Conservation (phyloP, 2,113 vertebrate species). For the Cyprinodon variegatus region DNA sequence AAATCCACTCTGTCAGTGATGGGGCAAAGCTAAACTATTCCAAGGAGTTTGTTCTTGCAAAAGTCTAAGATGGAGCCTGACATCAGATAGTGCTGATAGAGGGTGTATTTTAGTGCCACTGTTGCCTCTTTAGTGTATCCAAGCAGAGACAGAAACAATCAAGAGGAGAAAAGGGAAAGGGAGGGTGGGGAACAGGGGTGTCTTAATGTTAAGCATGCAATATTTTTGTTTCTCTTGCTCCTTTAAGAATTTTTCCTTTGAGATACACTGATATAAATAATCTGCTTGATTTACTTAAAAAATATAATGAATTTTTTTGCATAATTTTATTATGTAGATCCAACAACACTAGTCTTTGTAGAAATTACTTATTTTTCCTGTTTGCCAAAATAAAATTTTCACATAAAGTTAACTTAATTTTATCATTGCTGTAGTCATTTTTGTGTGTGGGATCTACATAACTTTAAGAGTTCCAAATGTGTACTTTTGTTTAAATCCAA, state of each 20-base stretch:
- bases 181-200: slow-evolving; percentile 3
- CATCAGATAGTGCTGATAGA: slow-evolving; percentile 53
- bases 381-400: no score
- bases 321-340: no score
- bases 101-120: slow-evolving; percentile 32
- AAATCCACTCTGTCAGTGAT: neutral
- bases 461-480: no score
- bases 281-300: no score
- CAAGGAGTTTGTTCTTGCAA: neutral
- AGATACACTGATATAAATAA: no score
- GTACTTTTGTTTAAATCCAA: no score
- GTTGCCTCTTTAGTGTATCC: slow-evolving; percentile 43
- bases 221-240: slow-evolving; percentile 44
- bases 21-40: neutral
- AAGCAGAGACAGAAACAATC: slow-evolving; percentile 33
- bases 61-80: slow-evolving; percentile 8
- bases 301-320: no score
- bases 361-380: no score
- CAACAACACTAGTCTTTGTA: no score
- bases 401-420: no score
- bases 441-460: no score
- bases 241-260: slow-evolving; percentile 64
- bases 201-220: slow-evolving; percentile 53
- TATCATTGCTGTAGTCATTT: no score
- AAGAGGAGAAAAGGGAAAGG: slow-evolving; percentile 30